These are phyloP conservation scores for Lepus townsendii DNA, from an alignment of 2,797 vertebrate genomes.

Conservation along the genomic window DNA sequence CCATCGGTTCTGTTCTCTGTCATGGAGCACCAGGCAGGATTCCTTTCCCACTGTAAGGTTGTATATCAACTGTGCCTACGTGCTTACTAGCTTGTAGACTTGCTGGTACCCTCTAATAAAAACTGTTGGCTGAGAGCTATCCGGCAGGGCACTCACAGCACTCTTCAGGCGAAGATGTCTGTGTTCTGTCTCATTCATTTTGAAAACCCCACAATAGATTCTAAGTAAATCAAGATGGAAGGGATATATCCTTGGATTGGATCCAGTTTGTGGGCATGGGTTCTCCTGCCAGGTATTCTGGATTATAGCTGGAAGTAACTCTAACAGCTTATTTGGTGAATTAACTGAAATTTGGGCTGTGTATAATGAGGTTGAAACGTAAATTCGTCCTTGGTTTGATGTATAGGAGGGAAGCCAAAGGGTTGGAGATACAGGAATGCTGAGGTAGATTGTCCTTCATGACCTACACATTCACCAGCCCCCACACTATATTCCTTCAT, in stretches of 20 bases:
- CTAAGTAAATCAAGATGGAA: not conserved
- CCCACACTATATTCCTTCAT: not conserved
- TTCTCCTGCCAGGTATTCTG: not conserved
- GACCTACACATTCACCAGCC: not conserved
- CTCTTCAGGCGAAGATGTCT: too few species aligned
- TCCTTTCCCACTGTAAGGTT: too few species aligned
- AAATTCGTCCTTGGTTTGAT: not conserved
- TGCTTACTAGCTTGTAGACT: too few species aligned
- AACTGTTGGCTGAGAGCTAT: too few species aligned
- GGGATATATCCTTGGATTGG: not conserved
- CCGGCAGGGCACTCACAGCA: too few species aligned
- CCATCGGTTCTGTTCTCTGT: too few species aligned
- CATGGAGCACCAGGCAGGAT: too few species aligned
- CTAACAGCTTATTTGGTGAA: not conserved
- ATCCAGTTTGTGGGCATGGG: not conserved
- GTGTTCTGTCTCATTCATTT: too few species aligned
- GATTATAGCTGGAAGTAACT: not conserved
- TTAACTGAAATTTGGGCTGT: not conserved
- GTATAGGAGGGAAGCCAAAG: not conserved
- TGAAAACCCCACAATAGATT: not conserved
- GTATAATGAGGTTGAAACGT: not conserved
- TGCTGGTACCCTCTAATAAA: too few species aligned
- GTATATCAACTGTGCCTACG: too few species aligned
- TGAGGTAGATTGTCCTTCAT: not conserved
- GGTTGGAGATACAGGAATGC: not conserved